Percentiles rank a stretch among this genome's conserved stretches.
Conservation (phyloP, 2,797 vertebrate genomes). For the Microctenopoma stevenorrisi region DNA sequence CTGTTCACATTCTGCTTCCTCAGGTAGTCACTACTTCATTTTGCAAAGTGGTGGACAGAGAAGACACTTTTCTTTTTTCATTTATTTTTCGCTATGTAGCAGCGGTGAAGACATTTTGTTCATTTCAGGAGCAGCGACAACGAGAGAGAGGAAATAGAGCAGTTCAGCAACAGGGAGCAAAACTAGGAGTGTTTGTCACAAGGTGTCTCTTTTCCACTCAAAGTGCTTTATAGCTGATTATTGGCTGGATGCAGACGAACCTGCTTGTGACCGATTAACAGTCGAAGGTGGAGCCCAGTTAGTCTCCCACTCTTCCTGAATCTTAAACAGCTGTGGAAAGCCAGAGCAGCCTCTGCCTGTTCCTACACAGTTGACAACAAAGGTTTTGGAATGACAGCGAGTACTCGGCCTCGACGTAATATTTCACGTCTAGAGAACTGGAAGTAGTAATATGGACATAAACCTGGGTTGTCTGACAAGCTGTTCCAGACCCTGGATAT, state of each 20-base stretch:
- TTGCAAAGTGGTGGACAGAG: not conserved
- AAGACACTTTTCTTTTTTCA: accelerated
- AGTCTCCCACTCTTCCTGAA: conserved; percentile 39
- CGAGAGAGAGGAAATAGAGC: not conserved
- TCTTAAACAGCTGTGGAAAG: conserved; percentile 28
- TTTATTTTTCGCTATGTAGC: not conserved
- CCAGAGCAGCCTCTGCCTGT: not conserved
- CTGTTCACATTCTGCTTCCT: not conserved
- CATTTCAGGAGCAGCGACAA: not conserved
- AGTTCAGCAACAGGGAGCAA: conserved; percentile 1
- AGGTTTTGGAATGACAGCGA: conserved; percentile 40
- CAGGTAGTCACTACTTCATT: not conserved
- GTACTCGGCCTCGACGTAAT: conserved; percentile 18
- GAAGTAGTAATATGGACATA: conserved; percentile 50
- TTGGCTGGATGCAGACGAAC: conserved; percentile 15
- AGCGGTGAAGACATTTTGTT: not conserved
- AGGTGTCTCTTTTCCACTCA: conserved; percentile 15
- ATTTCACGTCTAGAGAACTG: conserved; percentile 38
- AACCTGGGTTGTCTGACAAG: conserved; percentile 42
- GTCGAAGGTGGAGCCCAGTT: conserved; percentile 28
- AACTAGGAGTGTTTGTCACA: conserved; percentile 7
- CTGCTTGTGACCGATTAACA: conserved; percentile 47
- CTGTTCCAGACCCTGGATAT: conserved; percentile 5
- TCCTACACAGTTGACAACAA: conserved; percentile 21
- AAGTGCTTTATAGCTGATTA: conserved; percentile 35